These are phyloP conservation scores for Hemaris fuciformis DNA, from an alignment of 2,888 invertebrate genomes.

Conservation along the genomic window DNA sequence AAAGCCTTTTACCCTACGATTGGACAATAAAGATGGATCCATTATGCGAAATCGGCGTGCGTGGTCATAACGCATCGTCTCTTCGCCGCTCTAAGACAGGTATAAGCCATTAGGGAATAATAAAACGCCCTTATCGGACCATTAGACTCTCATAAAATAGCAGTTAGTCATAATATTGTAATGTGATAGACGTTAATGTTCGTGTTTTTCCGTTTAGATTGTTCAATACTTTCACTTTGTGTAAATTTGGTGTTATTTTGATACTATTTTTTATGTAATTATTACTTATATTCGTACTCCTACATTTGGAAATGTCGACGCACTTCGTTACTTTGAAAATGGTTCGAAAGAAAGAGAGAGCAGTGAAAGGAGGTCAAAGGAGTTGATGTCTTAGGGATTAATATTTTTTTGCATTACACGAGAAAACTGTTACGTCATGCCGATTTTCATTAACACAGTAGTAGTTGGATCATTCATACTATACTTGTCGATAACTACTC, in stretches of 20 bases:
- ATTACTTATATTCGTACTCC: background rate
- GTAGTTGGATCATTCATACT: too few relatives aligned
- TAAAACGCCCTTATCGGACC: conserved; percentile 79
- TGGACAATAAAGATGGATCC: conserved; percentile 67
- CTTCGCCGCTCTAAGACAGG: conserved; percentile 71
- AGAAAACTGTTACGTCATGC: too few relatives aligned
- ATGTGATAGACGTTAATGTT: conserved; percentile 77
- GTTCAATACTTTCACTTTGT: conserved; percentile 13
- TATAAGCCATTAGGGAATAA: conserved; percentile 79
- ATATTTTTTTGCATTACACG: too few relatives aligned
- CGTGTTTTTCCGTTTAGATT: conserved; percentile 61
- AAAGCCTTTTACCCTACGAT: conserved; percentile 48
- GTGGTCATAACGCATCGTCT: conserved; percentile 72
- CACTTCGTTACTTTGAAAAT: background rate
- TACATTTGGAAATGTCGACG: background rate
- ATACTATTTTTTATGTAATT: background rate
- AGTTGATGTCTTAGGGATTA: too few relatives aligned
- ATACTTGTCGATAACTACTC: too few relatives aligned
- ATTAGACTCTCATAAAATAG: conserved; percentile 80
- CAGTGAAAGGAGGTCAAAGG: too few relatives aligned
- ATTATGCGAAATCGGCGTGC: conserved; percentile 76
- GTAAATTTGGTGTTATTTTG: background rate
- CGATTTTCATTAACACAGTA: too few relatives aligned
- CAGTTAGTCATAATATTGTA: conserved; percentile 77
- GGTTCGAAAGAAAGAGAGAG: too few relatives aligned